Conservation (phyloP, 2,888 invertebrate genomes). For the Tenthredo amoena region DNA sequence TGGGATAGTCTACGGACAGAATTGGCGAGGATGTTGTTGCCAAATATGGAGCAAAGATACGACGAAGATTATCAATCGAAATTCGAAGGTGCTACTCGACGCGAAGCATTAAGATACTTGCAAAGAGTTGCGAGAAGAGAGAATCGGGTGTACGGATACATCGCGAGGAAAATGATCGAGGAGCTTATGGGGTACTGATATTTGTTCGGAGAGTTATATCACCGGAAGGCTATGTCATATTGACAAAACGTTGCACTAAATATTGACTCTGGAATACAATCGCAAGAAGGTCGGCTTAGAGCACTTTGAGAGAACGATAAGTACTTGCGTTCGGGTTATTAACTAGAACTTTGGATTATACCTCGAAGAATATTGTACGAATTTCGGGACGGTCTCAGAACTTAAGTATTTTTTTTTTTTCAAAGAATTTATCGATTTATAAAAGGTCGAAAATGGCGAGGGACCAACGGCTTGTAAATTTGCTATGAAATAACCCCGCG, state of each 20-base stretch:
- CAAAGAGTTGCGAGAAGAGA: background rate
- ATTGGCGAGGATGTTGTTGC: constrained; percentile 22
- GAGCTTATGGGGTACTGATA: background rate
- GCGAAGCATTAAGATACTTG: constrained; percentile 6
- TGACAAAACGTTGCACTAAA: background rate
- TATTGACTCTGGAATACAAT: constrained; percentile 13
- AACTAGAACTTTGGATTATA: background rate
- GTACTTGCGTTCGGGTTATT: background rate
- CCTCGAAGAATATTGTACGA: background rate
- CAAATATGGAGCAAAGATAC: background rate
- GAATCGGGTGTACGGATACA: background rate
- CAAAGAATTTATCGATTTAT: too few species aligned
- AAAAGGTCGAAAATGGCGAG: background rate
- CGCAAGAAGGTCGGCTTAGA: background rate
- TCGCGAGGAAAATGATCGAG: background rate
- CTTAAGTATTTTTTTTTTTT: too few species aligned
- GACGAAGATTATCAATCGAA: background rate
- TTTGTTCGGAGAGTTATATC: background rate
- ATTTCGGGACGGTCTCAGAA: too few species aligned
- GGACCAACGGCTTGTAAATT: too few species aligned
- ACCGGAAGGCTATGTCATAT: constrained; percentile 19
- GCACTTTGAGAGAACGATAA: background rate
- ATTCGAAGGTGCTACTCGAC: background rate
- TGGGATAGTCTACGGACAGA: constrained; percentile 20
- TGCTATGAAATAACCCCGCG: background rate